A percentile compares a stretch with the other conserved stretches of the same genome.
Evolutionary conservation across 2,797 vertebrate species (phyloP).

Genomic region (Yasuhikotakia modesta): DNA sequence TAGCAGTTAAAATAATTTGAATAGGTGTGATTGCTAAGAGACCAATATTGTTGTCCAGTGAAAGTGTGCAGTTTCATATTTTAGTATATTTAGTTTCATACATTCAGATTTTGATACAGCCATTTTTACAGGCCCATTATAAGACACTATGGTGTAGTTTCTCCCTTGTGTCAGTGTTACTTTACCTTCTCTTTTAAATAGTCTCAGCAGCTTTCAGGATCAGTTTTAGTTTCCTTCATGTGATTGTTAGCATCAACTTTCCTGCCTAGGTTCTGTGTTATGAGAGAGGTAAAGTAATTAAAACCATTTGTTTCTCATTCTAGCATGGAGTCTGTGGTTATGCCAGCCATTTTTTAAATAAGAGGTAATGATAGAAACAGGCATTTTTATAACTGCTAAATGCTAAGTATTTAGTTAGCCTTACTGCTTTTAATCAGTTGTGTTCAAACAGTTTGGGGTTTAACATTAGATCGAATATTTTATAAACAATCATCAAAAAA

Average conservation of each 20-base stretch:
- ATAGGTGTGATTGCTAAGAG: too few species aligned
- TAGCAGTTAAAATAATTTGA: not conserved
- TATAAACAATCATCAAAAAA: too few species aligned
- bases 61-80: not conserved
- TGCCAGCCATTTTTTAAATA: not conserved
- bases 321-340: not conserved
- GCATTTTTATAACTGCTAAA: not conserved
- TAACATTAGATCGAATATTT: too few species aligned
- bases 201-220: not conserved
- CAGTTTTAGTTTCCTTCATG: conserved; percentile 4
- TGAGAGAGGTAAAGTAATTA: conserved; percentile 10
- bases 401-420: not conserved
- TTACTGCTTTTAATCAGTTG: too few species aligned
- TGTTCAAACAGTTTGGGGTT: too few species aligned
- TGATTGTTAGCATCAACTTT: conserved; percentile 4
- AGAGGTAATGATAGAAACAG: not conserved
- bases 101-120: not conserved
- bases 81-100: not conserved
- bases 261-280: not conserved
- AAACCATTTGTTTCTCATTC: conserved; percentile 12
- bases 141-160: not conserved
- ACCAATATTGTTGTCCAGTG: not conserved
- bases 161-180: not conserved
- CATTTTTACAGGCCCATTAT: not conserved
- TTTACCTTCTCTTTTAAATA: not conserved